These are phyloP conservation scores for Tribolium castaneum DNA, from an alignment of 1,140 invertebrate species.

Conservation along the genomic window DNA sequence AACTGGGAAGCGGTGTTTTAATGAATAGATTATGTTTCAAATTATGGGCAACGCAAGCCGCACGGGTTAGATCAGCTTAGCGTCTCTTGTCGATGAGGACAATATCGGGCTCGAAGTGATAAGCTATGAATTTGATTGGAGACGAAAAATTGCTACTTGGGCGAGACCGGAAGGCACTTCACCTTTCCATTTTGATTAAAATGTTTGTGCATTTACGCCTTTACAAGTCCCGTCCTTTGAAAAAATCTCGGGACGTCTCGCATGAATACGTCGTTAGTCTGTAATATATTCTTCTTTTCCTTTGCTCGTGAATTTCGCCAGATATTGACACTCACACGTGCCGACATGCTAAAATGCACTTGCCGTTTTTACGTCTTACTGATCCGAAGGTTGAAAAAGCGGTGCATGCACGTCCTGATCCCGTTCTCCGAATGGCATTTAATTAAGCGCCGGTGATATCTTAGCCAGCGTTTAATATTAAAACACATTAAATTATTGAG, in stretches of 20 bases:
- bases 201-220: constrained; percentile 20
- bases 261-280: constrained; percentile 33
- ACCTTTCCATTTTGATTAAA: constrained; percentile 14
- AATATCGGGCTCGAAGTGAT: background rate
- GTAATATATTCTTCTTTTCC: constrained; percentile 25
- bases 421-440: background rate
- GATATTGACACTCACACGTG: constrained; percentile 33
- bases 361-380: constrained; percentile 5
- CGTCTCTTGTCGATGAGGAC: background rate
- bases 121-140: background rate
- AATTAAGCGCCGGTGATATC: background rate
- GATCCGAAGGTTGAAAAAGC: background rate
- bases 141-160: background rate
- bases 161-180: constrained; percentile 1
- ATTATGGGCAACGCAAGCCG: constrained; percentile 8
- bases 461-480: constrained; percentile 7
- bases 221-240: constrained; percentile 20
- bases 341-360: constrained; percentile 12
- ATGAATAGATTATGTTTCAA: constrained; percentile 36
- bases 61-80: constrained; percentile 22
- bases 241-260: constrained; percentile 15
- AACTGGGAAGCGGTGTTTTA: constrained; percentile 31
- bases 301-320: constrained; percentile 14
- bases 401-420: too few relatives aligned
- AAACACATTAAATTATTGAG: constrained; percentile 18